Evolutionary conservation across 2,113 vertebrate genomes (phyloP).

Genomic region (Rynchops niger): DNA sequence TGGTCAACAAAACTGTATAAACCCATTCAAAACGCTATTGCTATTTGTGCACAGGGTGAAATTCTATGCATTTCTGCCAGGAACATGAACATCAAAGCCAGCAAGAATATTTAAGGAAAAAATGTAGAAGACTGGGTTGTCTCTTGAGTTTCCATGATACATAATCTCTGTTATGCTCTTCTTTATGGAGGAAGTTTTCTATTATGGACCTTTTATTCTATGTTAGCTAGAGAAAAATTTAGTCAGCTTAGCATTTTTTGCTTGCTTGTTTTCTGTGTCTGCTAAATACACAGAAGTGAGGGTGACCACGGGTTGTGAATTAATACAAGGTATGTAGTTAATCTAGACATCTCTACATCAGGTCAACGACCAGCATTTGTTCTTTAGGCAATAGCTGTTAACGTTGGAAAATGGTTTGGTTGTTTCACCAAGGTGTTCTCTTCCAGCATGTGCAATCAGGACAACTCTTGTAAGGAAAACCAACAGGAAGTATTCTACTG

Average conservation of each 20-base stretch:
- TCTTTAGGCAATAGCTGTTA: not conserved
- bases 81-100: not conserved
- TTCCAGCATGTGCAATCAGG: not conserved
- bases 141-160: not conserved
- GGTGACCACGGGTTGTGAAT: not conserved
- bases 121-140: not conserved
- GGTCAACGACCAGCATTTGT: not conserved
- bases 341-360: not conserved
- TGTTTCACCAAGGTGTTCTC: not conserved
- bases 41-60: not conserved
- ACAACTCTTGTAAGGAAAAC: not conserved
- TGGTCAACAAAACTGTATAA: not conserved
- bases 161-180: not conserved
- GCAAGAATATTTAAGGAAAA: not conserved
- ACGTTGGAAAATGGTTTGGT: not conserved
- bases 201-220: not conserved
- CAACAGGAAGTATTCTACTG: not conserved
- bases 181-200: not conserved
- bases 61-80: not conserved
- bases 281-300: not conserved
- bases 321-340: not conserved
- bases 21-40: not conserved
- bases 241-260: not conserved
- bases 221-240: not conserved
- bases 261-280: not conserved